Base-by-base conservation (phyloP, 1,140 invertebrate genomes). In the Eupristina koningsbergeri region DNA sequence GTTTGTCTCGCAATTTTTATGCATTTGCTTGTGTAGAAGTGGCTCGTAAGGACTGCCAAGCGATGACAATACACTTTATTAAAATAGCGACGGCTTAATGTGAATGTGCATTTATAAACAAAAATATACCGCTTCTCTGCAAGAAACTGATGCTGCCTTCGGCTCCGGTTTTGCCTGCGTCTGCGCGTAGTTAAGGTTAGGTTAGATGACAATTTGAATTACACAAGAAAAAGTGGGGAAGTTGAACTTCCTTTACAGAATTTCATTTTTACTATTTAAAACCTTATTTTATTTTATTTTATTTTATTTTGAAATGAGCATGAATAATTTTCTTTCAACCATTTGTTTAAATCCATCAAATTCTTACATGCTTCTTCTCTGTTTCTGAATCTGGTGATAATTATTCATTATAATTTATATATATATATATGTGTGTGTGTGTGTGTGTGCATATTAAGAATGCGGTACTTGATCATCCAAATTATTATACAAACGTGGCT, bases 51-150 rank as follows among this genome's bases (percentile, higher is more conserved):
- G 41, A 74, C 13, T 31, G 41, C 50, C 45, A 74, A 5, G 5
- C 3, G n/a, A 47, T 74, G 2, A 31, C 45, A 74, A 71, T 9
- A 15, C 73, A 75, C 73, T 75, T 50, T 29, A 19, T 1, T 39
- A 7, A 53, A 71, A 0, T 31, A 41, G 1, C 29, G 31, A n/a
- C 45, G 15, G 45, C 45, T 75, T 31, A 26, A 29, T 5, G 39
- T 41, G 19, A 45, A 6, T 36, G 7, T 26, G 61, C n/a, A 67
- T 47, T n/a, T n/a, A 45, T 81, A 81, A 81, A 81, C 80, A 81
- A 81, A 81, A 81, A 61, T 81, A 74, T 81, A 71, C 80, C 53
- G 79, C 47, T 80, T 77, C 75, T 63, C 63, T 73, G 34, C 67
- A n/a, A 41, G 67, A 71, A 41, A 22, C 39, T 41, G 67, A 36